These are phyloP conservation scores for Halcyon badia DNA, from an alignment of 2,797 vertebrate genomes.

Conservation along the genomic window DNA sequence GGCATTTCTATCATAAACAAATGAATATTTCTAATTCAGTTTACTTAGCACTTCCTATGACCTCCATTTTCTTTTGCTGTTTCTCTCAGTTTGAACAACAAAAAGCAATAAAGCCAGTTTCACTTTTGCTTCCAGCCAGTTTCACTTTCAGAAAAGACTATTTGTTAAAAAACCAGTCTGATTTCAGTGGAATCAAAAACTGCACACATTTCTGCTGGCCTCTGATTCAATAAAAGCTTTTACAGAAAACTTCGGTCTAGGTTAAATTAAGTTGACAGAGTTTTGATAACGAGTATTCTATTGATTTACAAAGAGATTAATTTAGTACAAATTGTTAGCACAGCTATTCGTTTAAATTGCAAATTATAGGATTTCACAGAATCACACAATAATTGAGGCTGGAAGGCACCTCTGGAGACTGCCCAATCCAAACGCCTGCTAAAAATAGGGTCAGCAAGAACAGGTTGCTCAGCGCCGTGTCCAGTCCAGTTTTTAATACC, in stretches of 20 bases:
- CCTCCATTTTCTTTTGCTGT: neutral
- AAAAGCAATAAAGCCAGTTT: slow-evolving; percentile 57
- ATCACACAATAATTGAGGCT: neutral
- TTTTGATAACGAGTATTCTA: slow-evolving; percentile 34
- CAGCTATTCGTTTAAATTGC: slow-evolving; percentile 10
- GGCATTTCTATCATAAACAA: neutral
- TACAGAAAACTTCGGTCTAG: neutral
- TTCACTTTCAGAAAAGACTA: slow-evolving; percentile 37
- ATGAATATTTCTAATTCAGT: slow-evolving; percentile 25
- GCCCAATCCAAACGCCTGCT: neutral
- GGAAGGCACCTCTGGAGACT: neutral
- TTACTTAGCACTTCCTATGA: slow-evolving; percentile 12
- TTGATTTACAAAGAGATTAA: slow-evolving; percentile 49
- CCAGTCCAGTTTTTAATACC: neutral
- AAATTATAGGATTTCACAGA: slow-evolving; percentile 20
- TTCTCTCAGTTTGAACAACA: neutral
- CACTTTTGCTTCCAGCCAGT: slow-evolving; percentile 41
- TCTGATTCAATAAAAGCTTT: slow-evolving; percentile 55
- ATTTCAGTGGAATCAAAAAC: slow-evolving; percentile 44
- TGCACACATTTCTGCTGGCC: neutral
- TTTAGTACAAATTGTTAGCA: slow-evolving; percentile 28
- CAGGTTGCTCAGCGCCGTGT: neutral
- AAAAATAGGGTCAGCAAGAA: neutral
- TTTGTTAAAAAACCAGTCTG: neutral
- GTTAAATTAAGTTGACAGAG: slow-evolving; percentile 48